Evolutionary conservation across 2,888 invertebrate genomes (phyloP), one percentile per base, ranked within the genome.

Genomic region (Cosmia trapezina): DNA sequence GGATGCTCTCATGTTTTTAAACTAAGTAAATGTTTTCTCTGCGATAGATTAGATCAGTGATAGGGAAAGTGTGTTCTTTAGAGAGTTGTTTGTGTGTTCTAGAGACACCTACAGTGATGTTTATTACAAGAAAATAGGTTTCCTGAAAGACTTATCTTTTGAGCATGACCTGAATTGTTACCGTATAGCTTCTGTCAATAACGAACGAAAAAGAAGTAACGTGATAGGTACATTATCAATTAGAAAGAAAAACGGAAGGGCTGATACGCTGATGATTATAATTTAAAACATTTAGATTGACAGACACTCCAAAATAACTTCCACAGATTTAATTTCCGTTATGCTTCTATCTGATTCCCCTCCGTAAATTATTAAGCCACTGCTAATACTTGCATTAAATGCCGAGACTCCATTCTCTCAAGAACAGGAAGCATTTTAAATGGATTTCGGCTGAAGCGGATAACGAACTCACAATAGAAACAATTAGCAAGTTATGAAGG

Each of bases 351-450:
- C 41, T 49, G 37, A 54, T 59, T 62, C 51, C 59, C 37, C 51
- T 47, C 37, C 47, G 54, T 66, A 49, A 71, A 56, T 80, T n/a
- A 73, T 69, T 64, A 63, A 64, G 51, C n/a, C n/a, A 69, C 57
- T 59, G 75, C 37, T 70, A 80, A 70, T 68, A 83, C 83, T 83
- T 61, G 67, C 57, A 75, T 70, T 75, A 75, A 56, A 61, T 60
- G 51, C 37, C 37, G 63, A 51, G 41, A 61, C 57, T 53, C 19
- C 28, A 12, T 65, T 56, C 33, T 61, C 59, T 49, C n/a, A 63
- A 43, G 54, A 63, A 28, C 47, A 67, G 59, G 37, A 80, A 80
- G 37, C 19, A 43, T 80, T 74, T 63, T 11, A 68, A 41, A 43
- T 60, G 51, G 41, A 17, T 59, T 54, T 63, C 37, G 45, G 49